Evolutionary conservation across 1,140 invertebrate species (phyloP).

Genomic region (Paracyclopina nana): DNA sequence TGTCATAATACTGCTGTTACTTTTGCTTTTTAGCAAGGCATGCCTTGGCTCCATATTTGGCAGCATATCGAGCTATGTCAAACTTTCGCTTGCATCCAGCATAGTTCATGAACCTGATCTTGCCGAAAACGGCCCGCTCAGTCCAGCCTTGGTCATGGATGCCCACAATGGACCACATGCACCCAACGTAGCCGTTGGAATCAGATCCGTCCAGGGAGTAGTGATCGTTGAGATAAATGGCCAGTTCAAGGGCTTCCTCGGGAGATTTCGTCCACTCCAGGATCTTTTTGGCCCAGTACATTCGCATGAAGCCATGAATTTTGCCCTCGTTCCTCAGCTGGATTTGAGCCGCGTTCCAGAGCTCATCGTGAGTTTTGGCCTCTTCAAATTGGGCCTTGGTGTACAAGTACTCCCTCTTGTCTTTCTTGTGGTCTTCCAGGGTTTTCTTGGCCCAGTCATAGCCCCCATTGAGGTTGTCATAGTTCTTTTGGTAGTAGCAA

Average conservation of each 20-base stretch:
- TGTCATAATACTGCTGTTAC: no score
- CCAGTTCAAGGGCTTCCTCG: constrained; percentile 49
- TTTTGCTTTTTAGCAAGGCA: no score
- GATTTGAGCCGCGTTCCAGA: constrained; percentile 72
- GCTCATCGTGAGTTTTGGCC: constrained; percentile 55
- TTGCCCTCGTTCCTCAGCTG: constrained; percentile 61
- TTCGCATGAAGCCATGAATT: constrained; percentile 73
- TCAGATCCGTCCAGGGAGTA: constrained; percentile 70
- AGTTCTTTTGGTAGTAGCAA: constrained; percentile 57
- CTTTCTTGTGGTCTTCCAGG: constrained; percentile 50
- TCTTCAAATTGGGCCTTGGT: constrained; percentile 41
- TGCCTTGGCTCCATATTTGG: constrained; percentile 30
- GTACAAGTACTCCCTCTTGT: constrained; percentile 56
- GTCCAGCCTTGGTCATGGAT: constrained; percentile 79
- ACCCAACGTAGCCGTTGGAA: constrained; percentile 55
- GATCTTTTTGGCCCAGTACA: constrained; percentile 92
- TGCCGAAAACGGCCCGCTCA: constrained; percentile 65
- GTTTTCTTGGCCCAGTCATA: constrained; percentile 59
- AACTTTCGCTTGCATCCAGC: constrained; percentile 70
- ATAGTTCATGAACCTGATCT: constrained; percentile 86
- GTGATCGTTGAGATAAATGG: constrained; percentile 66
- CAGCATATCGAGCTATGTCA: constrained; percentile 49
- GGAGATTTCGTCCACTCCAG: constrained; percentile 60
- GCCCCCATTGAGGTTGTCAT: constrained; percentile 56
- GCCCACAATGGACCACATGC: constrained; percentile 83